Evolutionary conservation across 2,888 invertebrate species (phyloP).

Genomic region (Ceraclea dissimilis): DNA sequence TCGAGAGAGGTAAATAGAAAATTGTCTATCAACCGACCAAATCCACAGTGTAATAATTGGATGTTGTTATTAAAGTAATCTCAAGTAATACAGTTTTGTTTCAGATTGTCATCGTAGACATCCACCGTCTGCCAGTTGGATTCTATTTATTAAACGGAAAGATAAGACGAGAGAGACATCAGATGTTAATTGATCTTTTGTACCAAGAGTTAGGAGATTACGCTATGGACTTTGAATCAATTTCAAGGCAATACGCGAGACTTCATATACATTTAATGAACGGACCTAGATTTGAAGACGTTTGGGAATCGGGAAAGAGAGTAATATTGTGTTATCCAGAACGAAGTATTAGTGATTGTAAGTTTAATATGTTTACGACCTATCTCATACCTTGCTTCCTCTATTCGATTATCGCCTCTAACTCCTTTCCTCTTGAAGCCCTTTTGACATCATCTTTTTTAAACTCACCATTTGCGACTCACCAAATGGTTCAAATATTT

Average conservation of each 20-base stretch:
- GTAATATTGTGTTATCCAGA: conserved; percentile 52
- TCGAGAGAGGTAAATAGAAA: conserved; percentile 49
- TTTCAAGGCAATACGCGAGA: conserved; percentile 6
- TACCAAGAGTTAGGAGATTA: conserved; percentile 46
- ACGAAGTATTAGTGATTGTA: conserved; percentile 4
- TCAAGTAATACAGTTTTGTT: conserved; percentile 7
- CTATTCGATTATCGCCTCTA: too few species aligned
- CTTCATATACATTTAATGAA: conserved; percentile 20
- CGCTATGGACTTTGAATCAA: conserved; percentile 35
- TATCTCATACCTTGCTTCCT: too few species aligned
- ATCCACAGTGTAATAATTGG: neutral
- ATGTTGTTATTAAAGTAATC: neutral
- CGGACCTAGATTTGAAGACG: conserved; percentile 43
- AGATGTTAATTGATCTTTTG: conserved; percentile 43
- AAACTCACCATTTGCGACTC: too few species aligned
- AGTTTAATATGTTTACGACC: neutral
- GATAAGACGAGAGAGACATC: conserved; percentile 34
- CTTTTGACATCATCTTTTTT: too few species aligned
- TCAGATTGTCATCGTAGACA: conserved; percentile 68
- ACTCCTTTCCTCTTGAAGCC: too few species aligned
- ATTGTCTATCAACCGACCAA: neutral
- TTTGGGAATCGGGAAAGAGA: conserved; percentile 43
- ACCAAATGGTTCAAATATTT: too few species aligned
- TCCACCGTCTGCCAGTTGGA: conserved; percentile 74
- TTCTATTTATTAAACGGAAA: conserved; percentile 38